Evolutionary conservation across 1,140 invertebrate species (phyloP).

Genomic region (Copidosoma floridanum): DNA sequence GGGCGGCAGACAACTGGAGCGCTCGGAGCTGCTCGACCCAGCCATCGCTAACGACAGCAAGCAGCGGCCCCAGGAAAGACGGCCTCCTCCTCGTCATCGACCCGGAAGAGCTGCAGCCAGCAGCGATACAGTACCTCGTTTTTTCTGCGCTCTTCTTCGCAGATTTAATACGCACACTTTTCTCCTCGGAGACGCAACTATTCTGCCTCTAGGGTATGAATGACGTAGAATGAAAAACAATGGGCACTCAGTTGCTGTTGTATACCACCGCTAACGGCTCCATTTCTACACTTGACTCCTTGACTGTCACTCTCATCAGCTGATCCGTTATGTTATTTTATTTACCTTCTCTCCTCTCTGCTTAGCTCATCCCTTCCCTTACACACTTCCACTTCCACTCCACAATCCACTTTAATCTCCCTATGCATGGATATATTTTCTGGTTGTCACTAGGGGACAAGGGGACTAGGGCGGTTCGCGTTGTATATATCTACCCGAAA

Average conservation of each 20-base stretch:
- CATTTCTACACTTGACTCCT: too few species aligned
- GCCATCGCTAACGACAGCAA: conserved; percentile 49
- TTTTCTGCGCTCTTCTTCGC: not conserved
- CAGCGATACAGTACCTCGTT: not conserved
- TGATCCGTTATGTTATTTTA: conserved; percentile 46
- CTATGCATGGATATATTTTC: too few species aligned
- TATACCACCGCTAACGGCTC: too few species aligned
- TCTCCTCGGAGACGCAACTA: not conserved
- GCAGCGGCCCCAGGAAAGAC: not conserved
- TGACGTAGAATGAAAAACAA: conserved; percentile 8
- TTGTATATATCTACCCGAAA: too few species aligned
- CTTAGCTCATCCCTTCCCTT: too few species aligned
- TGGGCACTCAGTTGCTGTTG: too few species aligned
- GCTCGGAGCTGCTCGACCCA: conserved; percentile 52
- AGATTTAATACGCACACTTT: not conserved
- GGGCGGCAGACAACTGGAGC: conserved; percentile 56
- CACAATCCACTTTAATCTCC: too few species aligned
- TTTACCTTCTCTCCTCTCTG: conserved; percentile 26
- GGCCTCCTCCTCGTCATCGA: not conserved
- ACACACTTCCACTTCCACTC: too few species aligned
- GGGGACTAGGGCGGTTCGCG: too few species aligned
- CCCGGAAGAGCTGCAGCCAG: not conserved
- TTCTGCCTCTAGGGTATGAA: too few species aligned
- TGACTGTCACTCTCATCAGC: conserved; percentile 51
- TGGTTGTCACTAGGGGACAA: too few species aligned